Conservation (phyloP, 1,140 invertebrate genomes). For the Drosophila ironensis region DNA sequence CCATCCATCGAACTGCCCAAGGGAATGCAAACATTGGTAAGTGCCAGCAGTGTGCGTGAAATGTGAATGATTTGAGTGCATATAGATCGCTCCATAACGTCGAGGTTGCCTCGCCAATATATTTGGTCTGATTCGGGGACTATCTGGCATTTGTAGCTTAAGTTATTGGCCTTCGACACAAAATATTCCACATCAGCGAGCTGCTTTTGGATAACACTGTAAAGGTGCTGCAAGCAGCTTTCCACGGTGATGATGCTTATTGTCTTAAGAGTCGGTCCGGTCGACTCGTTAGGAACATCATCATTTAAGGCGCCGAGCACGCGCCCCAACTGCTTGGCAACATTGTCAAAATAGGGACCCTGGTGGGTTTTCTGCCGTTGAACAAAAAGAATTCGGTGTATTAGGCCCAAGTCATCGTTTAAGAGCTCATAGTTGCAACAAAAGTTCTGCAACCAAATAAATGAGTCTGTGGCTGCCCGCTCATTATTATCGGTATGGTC, state of each 20-base stretch:
- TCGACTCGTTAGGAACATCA: conserved; percentile 8
- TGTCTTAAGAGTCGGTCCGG: conserved; percentile 43
- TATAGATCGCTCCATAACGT: conserved; percentile 64
- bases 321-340: conserved; percentile 55
- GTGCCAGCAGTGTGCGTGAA: conserved; percentile 53
- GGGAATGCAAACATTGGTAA: conserved; percentile 68
- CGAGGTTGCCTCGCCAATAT: conserved; percentile 58
- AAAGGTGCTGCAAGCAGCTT: conserved; percentile 66
- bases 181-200: conserved; percentile 76
- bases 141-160: conserved; percentile 66
- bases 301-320: conserved; percentile 57
- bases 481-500: conserved; percentile 58
- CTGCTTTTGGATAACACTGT: conserved; percentile 62
- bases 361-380: conserved; percentile 74
- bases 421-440: conserved; percentile 56
- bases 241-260: conserved; percentile 51
- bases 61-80: conserved; percentile 73
- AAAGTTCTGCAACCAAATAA: conserved; percentile 70
- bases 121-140: conserved; percentile 65
- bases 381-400: conserved; percentile 67
- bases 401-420: conserved; percentile 46
- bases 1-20: conserved; percentile 66
- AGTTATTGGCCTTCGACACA: conserved; percentile 69
- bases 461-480: conserved; percentile 55
- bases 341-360: conserved; percentile 65